Evolutionary conservation across 2,113 vertebrate genomes (phyloP).

Genomic region (Oceanites oceanicus): DNA sequence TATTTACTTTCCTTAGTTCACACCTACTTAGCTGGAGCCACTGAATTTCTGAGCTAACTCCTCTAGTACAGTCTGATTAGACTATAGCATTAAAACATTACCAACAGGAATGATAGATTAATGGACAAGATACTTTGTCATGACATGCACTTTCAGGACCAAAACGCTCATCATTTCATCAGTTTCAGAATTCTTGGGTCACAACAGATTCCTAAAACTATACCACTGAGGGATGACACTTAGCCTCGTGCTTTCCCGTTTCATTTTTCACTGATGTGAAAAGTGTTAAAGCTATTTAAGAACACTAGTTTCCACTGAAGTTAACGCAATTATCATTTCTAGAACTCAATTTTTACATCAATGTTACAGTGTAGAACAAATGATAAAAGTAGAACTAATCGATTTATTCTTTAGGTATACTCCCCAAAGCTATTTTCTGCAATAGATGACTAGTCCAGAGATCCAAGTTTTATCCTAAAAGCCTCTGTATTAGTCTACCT

Average conservation of each 20-base stretch:
- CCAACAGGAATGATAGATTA: not conserved
- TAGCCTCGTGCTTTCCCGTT: not conserved
- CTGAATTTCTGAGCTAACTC: not conserved
- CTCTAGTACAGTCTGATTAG: not conserved
- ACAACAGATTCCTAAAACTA: not conserved
- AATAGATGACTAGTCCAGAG: not conserved
- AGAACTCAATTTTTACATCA: not conserved
- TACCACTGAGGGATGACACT: not conserved
- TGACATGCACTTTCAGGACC: not conserved
- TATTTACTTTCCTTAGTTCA: not conserved
- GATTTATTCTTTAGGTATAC: not conserved
- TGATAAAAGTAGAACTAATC: not conserved
- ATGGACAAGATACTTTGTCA: not conserved
- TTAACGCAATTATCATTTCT: not conserved
- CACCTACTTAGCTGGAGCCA: not conserved
- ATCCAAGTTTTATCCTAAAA: not conserved
- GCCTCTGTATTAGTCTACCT: not conserved
- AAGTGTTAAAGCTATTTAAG: not conserved
- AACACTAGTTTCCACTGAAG: not conserved
- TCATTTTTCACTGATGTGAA: not conserved
- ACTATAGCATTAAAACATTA: not conserved
- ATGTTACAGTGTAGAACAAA: not conserved
- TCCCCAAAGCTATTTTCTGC: not conserved
- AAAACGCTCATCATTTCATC: not conserved
- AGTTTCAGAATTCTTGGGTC: not conserved